phyloP scores from a whole-genome alignment of 2,113 vertebrate species.

The Callospermophilus lateralis region DNA sequence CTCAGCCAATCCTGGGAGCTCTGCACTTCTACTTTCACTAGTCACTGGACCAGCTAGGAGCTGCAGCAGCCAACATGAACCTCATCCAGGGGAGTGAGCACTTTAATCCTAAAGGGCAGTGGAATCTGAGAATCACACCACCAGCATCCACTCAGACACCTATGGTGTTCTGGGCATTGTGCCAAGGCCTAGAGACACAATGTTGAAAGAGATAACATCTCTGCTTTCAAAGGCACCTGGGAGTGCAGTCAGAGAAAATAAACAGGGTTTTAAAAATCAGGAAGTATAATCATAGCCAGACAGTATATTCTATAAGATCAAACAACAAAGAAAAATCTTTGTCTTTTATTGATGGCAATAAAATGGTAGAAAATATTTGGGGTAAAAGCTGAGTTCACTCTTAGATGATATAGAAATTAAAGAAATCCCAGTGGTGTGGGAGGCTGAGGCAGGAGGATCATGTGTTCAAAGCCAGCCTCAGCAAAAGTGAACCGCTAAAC shows the following conservation, averaged over 20 bases:
- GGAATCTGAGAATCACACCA: not conserved
- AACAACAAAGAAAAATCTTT: slow-evolving; percentile 36
- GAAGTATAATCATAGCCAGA: not conserved
- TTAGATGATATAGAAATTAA: not conserved
- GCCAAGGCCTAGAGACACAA: not conserved
- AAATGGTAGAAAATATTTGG: not conserved
- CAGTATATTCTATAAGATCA: not conserved
- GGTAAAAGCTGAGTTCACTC: not conserved
- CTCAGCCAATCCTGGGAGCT: not conserved
- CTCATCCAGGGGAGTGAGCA: not conserved
- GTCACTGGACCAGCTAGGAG: not conserved
- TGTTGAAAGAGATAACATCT: not conserved
- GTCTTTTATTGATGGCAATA: not conserved
- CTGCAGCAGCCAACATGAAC: not conserved
- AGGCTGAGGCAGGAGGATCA: too few species aligned
- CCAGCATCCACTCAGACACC: not conserved
- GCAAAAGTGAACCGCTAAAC: too few species aligned
- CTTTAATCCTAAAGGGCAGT: not conserved
- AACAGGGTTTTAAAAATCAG: not conserved
- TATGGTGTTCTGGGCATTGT: not conserved
- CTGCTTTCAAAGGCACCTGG: not conserved
- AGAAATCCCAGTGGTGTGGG: too few species aligned
- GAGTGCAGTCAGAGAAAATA: not conserved
- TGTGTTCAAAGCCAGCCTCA: too few species aligned
- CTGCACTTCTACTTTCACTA: not conserved